Conservation (phyloP, 2,113 vertebrate species). For the Alectura lathami region DNA sequence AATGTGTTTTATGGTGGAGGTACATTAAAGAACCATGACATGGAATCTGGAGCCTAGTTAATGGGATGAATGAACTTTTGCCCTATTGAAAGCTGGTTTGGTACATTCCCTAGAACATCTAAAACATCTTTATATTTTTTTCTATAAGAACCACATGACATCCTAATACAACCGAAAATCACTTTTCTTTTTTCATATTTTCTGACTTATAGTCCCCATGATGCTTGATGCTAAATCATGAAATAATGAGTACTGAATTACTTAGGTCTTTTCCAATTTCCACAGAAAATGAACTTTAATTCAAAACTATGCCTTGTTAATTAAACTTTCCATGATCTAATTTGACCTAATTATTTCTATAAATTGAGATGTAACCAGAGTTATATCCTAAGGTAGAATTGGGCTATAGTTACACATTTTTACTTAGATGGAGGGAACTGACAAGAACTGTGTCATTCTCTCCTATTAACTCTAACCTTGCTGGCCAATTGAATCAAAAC, state of each 20-base stretch:
- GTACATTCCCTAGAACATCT: not conserved
- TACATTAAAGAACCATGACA: not conserved
- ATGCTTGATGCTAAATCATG: constrained; percentile 61
- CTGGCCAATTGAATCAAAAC: not conserved
- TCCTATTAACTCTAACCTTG: constrained; percentile 7
- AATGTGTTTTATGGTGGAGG: not conserved
- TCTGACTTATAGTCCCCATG: not conserved
- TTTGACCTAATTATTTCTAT: constrained; percentile 82
- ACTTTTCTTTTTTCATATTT: not conserved
- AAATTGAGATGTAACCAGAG: constrained; percentile 77
- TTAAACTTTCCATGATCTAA: constrained; percentile 79
- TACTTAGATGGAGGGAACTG: constrained; percentile 19
- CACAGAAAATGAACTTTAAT: constrained; percentile 81
- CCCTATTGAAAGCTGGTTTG: not conserved
- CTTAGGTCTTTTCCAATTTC: constrained; percentile 76
- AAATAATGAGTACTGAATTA: constrained; percentile 63
- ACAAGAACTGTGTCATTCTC: not conserved
- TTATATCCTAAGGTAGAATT: constrained; percentile 75
- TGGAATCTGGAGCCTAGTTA: constrained; percentile 5
- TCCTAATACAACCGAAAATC: not conserved
- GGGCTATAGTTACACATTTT: constrained; percentile 64
- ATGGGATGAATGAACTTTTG: not conserved
- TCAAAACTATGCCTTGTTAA: constrained; percentile 79
- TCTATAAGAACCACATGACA: not conserved
- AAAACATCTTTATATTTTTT: not conserved